Conservation (phyloP, 2,113 vertebrate species). For the Calidris pygmaea region DNA sequence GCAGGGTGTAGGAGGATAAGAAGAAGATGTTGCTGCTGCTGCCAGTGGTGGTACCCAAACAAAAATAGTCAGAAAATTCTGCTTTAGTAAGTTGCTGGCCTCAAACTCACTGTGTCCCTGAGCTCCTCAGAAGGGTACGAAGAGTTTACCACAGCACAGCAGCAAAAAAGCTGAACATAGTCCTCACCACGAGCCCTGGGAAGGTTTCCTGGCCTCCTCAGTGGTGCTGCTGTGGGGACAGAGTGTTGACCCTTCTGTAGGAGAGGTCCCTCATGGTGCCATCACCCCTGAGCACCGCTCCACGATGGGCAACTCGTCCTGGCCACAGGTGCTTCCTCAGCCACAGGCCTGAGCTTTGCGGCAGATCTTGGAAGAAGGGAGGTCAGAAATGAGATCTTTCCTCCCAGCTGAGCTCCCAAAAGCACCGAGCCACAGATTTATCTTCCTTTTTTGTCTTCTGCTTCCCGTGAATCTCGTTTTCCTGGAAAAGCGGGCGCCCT, state of each 20-base stretch:
- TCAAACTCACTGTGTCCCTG: neutral
- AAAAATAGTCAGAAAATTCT: neutral
- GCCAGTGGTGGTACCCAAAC: neutral
- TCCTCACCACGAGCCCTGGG: neutral
- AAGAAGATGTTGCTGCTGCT: neutral
- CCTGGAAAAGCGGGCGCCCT: neutral
- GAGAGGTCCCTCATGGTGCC: rapidly evolving
- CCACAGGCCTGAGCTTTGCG: neutral
- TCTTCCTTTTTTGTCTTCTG: neutral
- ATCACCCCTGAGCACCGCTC: neutral
- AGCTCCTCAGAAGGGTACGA: neutral
- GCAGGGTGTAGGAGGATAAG: rapidly evolving
- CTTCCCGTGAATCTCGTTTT: neutral
- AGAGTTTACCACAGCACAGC: neutral
- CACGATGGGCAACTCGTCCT: neutral
- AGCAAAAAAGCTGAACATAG: neutral
- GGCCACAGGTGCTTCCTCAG: neutral
- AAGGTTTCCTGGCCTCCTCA: neutral
- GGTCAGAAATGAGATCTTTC: neutral
- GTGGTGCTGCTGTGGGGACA: neutral
- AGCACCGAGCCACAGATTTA: neutral
- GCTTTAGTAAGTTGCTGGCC: neutral
- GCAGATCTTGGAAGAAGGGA: neutral
- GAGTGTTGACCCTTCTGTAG: neutral
- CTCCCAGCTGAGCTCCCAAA: neutral